Percentiles rank a stretch among this genome's conserved stretches.
Evolutionary conservation across 1,140 invertebrate genomes (phyloP).

Genomic region (Drosophila arawakana): DNA sequence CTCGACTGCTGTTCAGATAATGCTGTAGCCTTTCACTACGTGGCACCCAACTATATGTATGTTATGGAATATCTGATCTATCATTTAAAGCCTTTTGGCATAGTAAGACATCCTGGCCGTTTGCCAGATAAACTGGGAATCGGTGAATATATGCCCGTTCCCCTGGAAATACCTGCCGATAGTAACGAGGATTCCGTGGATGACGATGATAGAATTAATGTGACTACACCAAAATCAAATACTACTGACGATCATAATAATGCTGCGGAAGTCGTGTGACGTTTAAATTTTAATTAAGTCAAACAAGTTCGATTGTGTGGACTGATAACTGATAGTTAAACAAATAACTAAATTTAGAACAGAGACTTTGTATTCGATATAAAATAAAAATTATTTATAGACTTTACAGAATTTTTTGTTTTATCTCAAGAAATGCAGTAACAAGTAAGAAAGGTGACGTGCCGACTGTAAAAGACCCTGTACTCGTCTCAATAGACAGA

Average conservation of each 20-base stretch:
- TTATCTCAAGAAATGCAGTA: too few relatives aligned
- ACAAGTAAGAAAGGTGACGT: too few relatives aligned
- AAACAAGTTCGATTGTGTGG: constrained; percentile 37
- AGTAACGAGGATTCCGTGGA: constrained; percentile 26
- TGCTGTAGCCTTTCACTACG: constrained; percentile 98
- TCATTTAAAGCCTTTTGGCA: constrained; percentile 95
- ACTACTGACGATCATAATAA: neutral
- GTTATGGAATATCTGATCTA: constrained; percentile 98
- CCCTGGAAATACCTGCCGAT: constrained; percentile 34
- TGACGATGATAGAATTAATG: constrained; percentile 4
- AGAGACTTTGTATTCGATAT: too few relatives aligned
- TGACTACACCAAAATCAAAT: neutral
- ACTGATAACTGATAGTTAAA: neutral
- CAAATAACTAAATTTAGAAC: neutral
- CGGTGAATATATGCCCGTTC: constrained; percentile 60
- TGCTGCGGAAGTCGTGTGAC: neutral
- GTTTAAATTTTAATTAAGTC: constrained; percentile 8
- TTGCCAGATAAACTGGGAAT: constrained; percentile 62
- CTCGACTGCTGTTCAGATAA: constrained; percentile 97
- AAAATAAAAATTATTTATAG: too few relatives aligned
- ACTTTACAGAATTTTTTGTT: too few relatives aligned
- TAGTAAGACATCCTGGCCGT: constrained; percentile 73
- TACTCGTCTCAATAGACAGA: too few relatives aligned
- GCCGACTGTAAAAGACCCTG: too few relatives aligned
- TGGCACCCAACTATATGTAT: constrained; percentile 96